Conservation (phyloP, 2,888 invertebrate species). For the Digitonthophagus gazella region DNA sequence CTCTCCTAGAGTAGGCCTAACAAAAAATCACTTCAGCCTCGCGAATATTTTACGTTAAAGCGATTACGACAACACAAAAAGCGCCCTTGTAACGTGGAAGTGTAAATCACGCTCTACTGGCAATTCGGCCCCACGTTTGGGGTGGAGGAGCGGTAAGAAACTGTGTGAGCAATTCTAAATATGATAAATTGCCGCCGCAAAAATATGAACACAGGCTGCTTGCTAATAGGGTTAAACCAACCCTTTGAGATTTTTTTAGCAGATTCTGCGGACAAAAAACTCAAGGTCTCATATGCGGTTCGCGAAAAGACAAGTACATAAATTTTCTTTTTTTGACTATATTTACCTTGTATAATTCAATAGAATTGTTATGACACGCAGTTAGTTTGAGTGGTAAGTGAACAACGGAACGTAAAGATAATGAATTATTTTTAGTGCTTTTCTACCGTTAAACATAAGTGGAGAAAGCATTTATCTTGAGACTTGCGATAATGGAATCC, state of each 20-base stretch:
- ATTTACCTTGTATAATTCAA: no score
- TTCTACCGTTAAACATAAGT: background rate
- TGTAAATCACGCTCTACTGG: slow-evolving; percentile 20
- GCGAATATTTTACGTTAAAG: slow-evolving; percentile 14
- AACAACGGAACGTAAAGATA: no score
- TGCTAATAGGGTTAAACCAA: background rate
- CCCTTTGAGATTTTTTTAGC: background rate
- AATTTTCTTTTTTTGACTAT: no score
- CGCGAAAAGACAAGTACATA: no score
- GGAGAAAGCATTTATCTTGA: background rate
- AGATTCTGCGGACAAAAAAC: background rate
- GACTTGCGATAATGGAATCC: background rate
- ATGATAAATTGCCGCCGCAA: slow-evolving; percentile 23
- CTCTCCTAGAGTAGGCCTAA: background rate
- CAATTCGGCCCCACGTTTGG: slow-evolving; percentile 16
- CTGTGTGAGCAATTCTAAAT: slow-evolving; percentile 20
- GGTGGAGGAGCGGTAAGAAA: slow-evolving; percentile 17
- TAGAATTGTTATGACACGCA: no score
- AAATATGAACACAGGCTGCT: slow-evolving; percentile 19
- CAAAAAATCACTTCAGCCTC: slow-evolving; percentile 7
- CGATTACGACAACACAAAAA: slow-evolving; percentile 6
- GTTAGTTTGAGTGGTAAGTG: no score
- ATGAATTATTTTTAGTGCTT: background rate
- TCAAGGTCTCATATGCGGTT: no score
- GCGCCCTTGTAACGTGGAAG: slow-evolving; percentile 7